Conservation (phyloP, 2,113 vertebrate species). For the Prolemur simus region DNA sequence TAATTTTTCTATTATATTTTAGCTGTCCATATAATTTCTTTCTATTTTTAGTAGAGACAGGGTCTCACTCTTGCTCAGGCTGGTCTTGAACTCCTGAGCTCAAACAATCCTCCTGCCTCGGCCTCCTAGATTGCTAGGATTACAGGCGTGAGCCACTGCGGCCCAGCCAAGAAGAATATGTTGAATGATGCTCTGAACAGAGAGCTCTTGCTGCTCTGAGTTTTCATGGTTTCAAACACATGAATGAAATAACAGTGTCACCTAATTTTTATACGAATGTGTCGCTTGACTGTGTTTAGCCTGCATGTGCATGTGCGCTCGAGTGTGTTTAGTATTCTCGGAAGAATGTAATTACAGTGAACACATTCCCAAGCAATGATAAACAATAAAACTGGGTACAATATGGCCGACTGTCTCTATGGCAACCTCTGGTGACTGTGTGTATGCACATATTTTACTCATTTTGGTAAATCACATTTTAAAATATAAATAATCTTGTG, state of each 20-base stretch:
- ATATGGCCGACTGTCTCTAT: background rate
- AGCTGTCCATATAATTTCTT: no score
- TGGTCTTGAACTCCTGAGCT: no score
- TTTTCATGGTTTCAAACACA: slow-evolving; percentile 14
- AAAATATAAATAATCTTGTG: slow-evolving; percentile 35
- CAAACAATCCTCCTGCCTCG: no score
- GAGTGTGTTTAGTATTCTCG: background rate
- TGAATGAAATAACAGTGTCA: background rate
- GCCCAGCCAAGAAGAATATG: background rate
- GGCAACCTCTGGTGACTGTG: background rate
- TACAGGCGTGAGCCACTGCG: no score
- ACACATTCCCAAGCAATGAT: background rate
- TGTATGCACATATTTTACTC: background rate
- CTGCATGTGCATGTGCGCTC: background rate
- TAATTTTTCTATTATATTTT: no score
- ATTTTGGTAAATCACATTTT: slow-evolving; percentile 46
- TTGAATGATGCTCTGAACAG: background rate
- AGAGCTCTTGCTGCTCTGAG: slow-evolving; percentile 10
- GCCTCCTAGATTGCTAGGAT: no score
- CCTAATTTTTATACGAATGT: background rate
- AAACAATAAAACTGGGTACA: background rate
- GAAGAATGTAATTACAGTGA: slow-evolving; percentile 12
- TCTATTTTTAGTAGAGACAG: no score
- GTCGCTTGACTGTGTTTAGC: background rate
- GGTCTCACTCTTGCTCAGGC: no score